phyloP scores from a whole-genome alignment of 2,113 vertebrate species.

The Pardalotus punctatus region DNA sequence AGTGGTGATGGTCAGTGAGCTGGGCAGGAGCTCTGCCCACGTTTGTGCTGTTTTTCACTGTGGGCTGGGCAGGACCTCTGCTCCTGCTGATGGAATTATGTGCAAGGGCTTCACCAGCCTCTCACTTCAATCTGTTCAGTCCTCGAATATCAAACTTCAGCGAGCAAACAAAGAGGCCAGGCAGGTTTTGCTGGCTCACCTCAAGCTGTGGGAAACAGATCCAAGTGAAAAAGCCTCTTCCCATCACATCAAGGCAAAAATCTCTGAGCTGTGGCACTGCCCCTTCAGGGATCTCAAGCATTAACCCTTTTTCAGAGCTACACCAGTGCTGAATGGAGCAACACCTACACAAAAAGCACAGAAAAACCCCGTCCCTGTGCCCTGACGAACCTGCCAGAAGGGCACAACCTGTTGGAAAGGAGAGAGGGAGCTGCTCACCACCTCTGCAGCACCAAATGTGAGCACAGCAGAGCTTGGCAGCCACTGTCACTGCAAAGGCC shows the following conservation, averaged over 20 bases:
- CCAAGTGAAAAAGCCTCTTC: neutral
- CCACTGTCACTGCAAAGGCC: neutral
- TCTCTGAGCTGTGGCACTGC: neutral
- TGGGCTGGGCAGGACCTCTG: neutral
- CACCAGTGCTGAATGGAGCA: neutral
- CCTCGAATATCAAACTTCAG: neutral
- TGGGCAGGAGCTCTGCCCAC: neutral
- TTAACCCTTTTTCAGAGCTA: neutral
- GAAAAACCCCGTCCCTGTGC: neutral
- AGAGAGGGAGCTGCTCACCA: neutral
- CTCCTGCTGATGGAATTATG: neutral
- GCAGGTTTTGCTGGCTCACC: neutral
- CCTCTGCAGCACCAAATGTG: accelerated
- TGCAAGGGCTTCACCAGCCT: neutral
- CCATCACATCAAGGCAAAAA: neutral
- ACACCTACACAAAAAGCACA: neutral
- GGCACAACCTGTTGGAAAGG: neutral
- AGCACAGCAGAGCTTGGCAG: neutral
- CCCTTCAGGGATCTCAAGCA: neutral
- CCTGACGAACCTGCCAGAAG: neutral
- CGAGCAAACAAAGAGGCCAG: neutral
- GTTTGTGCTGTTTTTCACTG: neutral
- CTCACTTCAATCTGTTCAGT: neutral
- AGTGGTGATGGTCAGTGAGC: accelerated
- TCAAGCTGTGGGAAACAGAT: neutral